Evolutionary conservation across 2,888 invertebrate species (phyloP).

Genomic region (Cynaeus angustus): DNA sequence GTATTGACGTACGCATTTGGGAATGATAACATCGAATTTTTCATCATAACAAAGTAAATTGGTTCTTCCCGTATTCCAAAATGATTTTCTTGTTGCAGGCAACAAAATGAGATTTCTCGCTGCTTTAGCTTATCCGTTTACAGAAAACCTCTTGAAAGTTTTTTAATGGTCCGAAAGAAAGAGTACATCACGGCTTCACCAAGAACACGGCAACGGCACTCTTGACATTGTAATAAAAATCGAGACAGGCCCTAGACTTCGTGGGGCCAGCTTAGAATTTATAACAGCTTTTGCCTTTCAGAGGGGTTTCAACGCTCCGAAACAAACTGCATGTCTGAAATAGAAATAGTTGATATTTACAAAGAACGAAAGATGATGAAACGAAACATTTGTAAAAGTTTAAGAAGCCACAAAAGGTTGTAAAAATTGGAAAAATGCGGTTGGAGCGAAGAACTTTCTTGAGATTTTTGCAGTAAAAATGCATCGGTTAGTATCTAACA

Average conservation of each 20-base stretch:
- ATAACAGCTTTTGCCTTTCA: conserved; percentile 15
- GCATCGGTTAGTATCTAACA: conserved; percentile 10
- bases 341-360: too few relatives aligned
- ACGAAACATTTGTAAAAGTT: too few relatives aligned
- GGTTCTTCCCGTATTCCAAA: conserved; percentile 14
- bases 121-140: conserved; percentile 5
- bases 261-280: conserved; percentile 5
- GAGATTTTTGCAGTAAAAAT: neutral
- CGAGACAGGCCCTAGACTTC: neutral
- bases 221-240: conserved; percentile 18
- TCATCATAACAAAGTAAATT: conserved; percentile 5
- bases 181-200: conserved; percentile 9
- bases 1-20: neutral
- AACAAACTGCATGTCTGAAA: conserved; percentile 24
- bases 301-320: neutral
- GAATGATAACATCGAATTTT: neutral
- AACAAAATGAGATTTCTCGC: conserved; percentile 16
- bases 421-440: too few relatives aligned
- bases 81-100: conserved; percentile 12
- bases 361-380: too few relatives aligned
- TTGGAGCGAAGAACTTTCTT: neutral
- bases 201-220: too few relatives aligned
- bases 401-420: too few relatives aligned
- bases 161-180: conserved; percentile 11
- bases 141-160: conserved; percentile 15